Conservation (phyloP, 2,888 invertebrate species). For the Phyllotreta striolata region DNA sequence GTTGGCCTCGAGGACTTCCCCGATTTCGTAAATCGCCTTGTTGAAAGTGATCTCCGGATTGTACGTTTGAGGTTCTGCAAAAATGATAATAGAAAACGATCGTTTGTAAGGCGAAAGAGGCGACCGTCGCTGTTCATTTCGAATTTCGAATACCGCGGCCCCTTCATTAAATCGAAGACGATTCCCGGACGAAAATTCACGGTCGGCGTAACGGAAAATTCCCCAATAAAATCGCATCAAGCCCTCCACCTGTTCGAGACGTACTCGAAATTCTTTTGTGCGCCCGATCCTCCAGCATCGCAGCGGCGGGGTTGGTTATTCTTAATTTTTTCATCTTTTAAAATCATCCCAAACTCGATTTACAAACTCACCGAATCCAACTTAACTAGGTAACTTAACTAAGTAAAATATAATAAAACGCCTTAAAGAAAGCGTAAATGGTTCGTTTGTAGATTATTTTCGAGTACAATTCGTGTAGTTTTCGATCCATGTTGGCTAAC, state of each 20-base stretch:
- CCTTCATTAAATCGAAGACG: conserved; percentile 10
- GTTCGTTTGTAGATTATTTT: too few relatives aligned
- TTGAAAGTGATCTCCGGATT: conserved; percentile 77
- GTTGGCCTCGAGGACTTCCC: conserved; percentile 75
- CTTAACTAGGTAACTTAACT: too few relatives aligned
- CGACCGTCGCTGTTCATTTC: not conserved
- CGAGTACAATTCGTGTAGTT: too few relatives aligned
- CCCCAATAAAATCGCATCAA: conserved; percentile 31
- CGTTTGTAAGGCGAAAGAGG: too few relatives aligned
- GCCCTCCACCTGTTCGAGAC: conserved; percentile 30
- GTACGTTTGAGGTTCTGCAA: conserved; percentile 71
- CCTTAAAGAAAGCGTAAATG: too few relatives aligned
- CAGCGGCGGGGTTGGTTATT: conserved; percentile 1
- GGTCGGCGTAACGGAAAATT: conserved; percentile 17
- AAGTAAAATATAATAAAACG: too few relatives aligned
- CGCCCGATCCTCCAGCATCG: not conserved
- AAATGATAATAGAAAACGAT: not conserved
- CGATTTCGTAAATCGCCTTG: conserved; percentile 71
- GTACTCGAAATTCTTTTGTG: conserved; percentile 32
- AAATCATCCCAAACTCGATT: too few relatives aligned
- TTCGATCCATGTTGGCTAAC: not conserved
- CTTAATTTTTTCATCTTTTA: too few relatives aligned
- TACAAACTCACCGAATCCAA: too few relatives aligned
- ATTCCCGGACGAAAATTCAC: conserved; percentile 8
- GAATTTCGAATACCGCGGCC: not conserved